phyloP scores from a whole-genome alignment of 2,113 vertebrate genomes.

The Pyxicephalus adspersus region DNA sequence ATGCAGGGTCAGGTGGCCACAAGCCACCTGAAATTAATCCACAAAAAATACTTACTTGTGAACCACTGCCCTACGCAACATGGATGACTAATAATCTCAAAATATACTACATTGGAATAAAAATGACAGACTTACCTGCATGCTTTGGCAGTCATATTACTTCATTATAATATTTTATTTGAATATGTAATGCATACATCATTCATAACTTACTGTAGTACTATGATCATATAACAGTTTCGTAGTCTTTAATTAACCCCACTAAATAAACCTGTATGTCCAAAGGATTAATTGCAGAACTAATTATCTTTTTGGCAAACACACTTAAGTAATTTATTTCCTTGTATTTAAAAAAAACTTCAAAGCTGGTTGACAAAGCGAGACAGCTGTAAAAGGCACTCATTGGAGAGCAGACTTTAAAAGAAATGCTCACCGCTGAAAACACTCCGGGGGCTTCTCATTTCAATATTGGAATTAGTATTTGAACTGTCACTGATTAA shows the following conservation, averaged over 20 bases:
- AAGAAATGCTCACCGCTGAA: constrained; percentile 1
- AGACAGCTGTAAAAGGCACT: constrained; percentile 12
- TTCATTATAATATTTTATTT: too few relatives aligned
- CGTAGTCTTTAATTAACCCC: constrained; percentile 31
- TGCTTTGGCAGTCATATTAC: too few relatives aligned
- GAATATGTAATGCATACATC: too few relatives aligned
- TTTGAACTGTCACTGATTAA: constrained; percentile 1
- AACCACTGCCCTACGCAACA: too few relatives aligned
- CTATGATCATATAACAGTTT: constrained; percentile 9
- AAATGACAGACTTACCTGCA: too few relatives aligned
- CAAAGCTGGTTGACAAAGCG: constrained; percentile 30
- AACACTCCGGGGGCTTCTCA: constrained; percentile 11
- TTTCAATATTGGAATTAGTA: constrained; percentile 17
- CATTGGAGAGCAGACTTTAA: constrained; percentile 22
- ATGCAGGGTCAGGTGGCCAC: too few relatives aligned
- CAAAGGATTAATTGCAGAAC: constrained; percentile 41
- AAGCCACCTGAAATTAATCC: too few relatives aligned
- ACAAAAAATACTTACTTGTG: too few relatives aligned
- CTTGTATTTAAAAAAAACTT: constrained; percentile 18
- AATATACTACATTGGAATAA: too few relatives aligned
- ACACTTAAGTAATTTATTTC: constrained; percentile 26
- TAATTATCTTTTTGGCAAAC: constrained; percentile 46
- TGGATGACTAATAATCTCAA: constrained; percentile 15
- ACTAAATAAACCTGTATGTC: constrained; percentile 35
- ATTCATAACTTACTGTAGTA: neutral